phyloP scores from a whole-genome alignment of 2,888 invertebrate genomes.

The Plusia festucae region DNA sequence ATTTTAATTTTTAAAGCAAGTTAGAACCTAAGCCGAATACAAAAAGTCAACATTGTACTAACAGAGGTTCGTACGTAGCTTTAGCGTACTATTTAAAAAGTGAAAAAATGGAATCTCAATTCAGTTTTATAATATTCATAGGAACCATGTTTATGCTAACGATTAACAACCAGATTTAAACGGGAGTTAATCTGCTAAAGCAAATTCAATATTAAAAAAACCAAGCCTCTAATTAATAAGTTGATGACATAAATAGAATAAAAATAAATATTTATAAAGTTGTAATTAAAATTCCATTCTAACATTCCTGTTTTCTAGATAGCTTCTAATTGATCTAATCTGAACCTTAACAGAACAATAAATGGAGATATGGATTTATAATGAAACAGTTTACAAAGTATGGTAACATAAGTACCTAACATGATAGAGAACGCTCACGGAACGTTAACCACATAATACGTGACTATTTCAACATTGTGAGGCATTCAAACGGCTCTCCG shows the following conservation, averaged over 20 bases:
- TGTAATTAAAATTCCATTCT: background rate
- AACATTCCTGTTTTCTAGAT: slow-evolving; percentile 3
- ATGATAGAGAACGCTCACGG: slow-evolving; percentile 45
- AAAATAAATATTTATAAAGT: background rate
- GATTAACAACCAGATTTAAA: background rate
- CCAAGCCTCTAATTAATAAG: too few relatives aligned
- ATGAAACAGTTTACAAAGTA: slow-evolving; percentile 25
- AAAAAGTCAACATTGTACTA: background rate
- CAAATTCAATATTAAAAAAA: background rate
- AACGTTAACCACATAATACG: slow-evolving; percentile 41
- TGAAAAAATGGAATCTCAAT: background rate
- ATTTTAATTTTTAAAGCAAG: background rate
- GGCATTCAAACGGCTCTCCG: slow-evolving; percentile 54
- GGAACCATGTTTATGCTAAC: background rate
- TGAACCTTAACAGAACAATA: slow-evolving; percentile 10
- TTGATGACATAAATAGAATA: background rate
- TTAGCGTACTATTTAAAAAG: too few relatives aligned
- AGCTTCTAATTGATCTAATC: slow-evolving; percentile 1
- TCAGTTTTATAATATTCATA: background rate
- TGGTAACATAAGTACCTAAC: slow-evolving; percentile 38
- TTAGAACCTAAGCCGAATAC: too few relatives aligned
- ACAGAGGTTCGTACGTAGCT: background rate
- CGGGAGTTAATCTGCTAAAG: background rate
- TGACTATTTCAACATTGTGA: slow-evolving; percentile 59
- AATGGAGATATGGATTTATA: slow-evolving; percentile 24